These are phyloP conservation scores for Anastatus disparis DNA, from an alignment of 1,140 invertebrate genomes.

Conservation along the genomic window DNA sequence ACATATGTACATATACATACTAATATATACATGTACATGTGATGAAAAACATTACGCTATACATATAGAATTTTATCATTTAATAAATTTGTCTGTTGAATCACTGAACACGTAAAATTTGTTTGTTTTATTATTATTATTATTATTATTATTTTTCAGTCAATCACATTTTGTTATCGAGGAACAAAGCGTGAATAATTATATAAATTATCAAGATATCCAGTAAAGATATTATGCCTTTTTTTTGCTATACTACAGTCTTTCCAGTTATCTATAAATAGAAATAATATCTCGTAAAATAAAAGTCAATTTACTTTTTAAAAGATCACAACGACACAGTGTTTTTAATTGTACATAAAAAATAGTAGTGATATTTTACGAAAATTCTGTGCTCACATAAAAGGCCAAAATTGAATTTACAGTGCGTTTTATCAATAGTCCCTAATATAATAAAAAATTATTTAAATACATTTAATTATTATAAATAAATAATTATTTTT, in stretches of 20 bases:
- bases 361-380: neutral
- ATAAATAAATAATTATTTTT: too few species aligned
- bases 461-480: too few species aligned
- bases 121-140: too few species aligned
- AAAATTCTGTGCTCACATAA: constrained; percentile 12
- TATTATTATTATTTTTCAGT: too few species aligned
- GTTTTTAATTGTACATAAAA: neutral
- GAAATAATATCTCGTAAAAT: constrained; percentile 26
- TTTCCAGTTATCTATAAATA: constrained; percentile 35
- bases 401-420: neutral
- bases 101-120: constrained; percentile 36
- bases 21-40: constrained; percentile 20
- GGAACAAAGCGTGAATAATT: constrained; percentile 25
- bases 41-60: constrained; percentile 17
- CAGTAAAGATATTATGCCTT: constrained; percentile 2
- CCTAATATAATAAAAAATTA: constrained; percentile 10
- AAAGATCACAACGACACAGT: neutral
- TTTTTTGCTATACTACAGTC: constrained; percentile 22
- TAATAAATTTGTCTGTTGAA: constrained; percentile 38
- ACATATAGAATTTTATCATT: constrained; percentile 32
- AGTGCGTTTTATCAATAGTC: constrained; percentile 5
- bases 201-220: neutral
- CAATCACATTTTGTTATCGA: constrained; percentile 25
- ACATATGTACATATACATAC: neutral
- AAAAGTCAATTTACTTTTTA: constrained; percentile 15